Conservation (phyloP, 1,140 invertebrate species). For the Cyrtorhinus lividipennis region DNA sequence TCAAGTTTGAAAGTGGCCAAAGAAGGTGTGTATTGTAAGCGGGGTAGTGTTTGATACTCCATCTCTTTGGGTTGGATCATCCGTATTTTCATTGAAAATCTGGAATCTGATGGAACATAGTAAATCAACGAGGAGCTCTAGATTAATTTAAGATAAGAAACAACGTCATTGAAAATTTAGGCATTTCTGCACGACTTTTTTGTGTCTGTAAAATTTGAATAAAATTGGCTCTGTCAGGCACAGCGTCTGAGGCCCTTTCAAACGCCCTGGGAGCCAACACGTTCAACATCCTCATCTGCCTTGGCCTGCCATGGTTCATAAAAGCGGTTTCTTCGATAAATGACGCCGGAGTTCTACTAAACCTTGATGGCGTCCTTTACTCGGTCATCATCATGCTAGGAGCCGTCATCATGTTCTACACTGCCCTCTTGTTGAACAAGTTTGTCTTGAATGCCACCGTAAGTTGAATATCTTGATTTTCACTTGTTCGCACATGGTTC, state of each 20-base stretch:
- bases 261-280: slow-evolving; percentile 32
- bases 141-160: no score
- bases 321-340: slow-evolving; percentile 25
- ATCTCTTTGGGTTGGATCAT: no score
- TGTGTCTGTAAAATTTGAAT: no score
- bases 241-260: neutral
- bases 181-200: no score
- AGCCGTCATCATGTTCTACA: slow-evolving; percentile 23
- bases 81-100: no score
- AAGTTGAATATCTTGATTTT: neutral
- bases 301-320: slow-evolving; percentile 31
- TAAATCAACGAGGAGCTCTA: no score
- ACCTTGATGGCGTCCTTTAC: slow-evolving; percentile 25
- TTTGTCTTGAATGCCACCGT: neutral
- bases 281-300: slow-evolving; percentile 31
- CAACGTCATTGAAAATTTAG: no score
- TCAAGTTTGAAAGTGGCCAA: neutral
- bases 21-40: neutral
- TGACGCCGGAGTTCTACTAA: slow-evolving; percentile 19
- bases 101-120: no score
- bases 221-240: no score
- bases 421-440: slow-evolving; percentile 16
- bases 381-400: slow-evolving; percentile 23
- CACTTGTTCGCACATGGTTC: no score
- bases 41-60: no score